Evolutionary conservation across 2,113 vertebrate species (phyloP).

Genomic region (Emydura subglobosa): DNA sequence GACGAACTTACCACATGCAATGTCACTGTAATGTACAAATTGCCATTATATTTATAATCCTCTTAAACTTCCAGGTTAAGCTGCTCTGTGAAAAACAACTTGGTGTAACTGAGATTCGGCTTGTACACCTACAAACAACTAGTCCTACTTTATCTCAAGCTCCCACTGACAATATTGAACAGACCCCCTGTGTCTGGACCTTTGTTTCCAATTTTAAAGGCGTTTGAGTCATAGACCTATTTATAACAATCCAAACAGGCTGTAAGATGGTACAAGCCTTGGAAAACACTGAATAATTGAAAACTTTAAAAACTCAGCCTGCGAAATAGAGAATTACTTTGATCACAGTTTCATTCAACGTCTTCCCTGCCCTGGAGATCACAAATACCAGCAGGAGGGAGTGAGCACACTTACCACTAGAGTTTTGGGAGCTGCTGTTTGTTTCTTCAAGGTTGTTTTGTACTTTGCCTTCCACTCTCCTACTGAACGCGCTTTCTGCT

Average conservation of each 20-base stretch:
- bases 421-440: conserved; percentile 95
- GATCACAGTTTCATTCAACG: neutral
- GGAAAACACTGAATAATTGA: neutral
- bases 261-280: neutral
- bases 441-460: conserved; percentile 94
- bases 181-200: neutral
- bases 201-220: neutral
- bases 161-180: neutral
- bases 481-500: conserved; percentile 91
- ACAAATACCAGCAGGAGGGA: neutral
- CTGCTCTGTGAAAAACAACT: neutral
- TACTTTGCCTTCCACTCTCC: conserved; percentile 90
- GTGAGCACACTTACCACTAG: conserved; percentile 89
- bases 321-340: neutral
- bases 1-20: neutral
- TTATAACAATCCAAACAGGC: neutral
- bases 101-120: neutral
- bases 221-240: neutral
- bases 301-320: neutral
- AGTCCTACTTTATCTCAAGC: neutral
- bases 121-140: neutral
- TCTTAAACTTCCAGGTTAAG: neutral
- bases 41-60: neutral
- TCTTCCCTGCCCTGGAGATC: neutral
- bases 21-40: neutral